These are phyloP conservation scores for Lasioglossum vierecki DNA, from an alignment of 2,888 invertebrate genomes.

Conservation along the genomic window DNA sequence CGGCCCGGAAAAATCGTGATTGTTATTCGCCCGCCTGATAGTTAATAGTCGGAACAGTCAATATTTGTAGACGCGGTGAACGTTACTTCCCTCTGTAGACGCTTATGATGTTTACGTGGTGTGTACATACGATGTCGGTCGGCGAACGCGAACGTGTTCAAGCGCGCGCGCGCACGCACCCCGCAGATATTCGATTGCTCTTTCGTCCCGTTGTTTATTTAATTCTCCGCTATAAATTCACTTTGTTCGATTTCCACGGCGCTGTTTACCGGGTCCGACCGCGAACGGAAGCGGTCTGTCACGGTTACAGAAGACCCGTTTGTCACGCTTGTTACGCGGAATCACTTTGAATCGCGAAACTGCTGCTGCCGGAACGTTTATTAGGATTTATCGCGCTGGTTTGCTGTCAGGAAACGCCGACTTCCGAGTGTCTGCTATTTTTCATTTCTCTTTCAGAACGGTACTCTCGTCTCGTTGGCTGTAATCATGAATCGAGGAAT, in stretches of 20 bases:
- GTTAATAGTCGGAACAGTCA: constrained; percentile 50
- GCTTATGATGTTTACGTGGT: constrained; percentile 53
- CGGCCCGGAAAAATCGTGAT: constrained; percentile 25
- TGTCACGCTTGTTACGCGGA: not conserved
- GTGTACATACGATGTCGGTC: constrained; percentile 38
- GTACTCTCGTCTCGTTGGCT: not conserved
- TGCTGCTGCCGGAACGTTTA: not conserved
- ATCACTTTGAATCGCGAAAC: not conserved
- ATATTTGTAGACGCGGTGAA: constrained; percentile 52
- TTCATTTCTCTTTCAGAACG: not conserved
- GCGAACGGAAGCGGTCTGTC: not conserved
- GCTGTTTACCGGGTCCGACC: not conserved
- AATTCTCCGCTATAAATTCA: constrained; percentile 28
- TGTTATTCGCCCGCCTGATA: constrained; percentile 48
- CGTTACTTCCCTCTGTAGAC: constrained; percentile 34
- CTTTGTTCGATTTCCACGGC: not conserved
- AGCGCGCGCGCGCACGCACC: not conserved
- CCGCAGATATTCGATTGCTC: constrained; percentile 43
- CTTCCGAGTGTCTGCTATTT: constrained; percentile 1
- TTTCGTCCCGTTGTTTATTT: constrained; percentile 43
- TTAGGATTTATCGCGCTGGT: not conserved
- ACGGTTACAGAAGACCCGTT: not conserved
- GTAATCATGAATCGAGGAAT: not conserved
- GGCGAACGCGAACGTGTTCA: constrained; percentile 7
- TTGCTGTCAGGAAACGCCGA: not conserved